Conservation (phyloP, 2,888 invertebrate genomes). For the Oconnorella tubifera region DNA sequence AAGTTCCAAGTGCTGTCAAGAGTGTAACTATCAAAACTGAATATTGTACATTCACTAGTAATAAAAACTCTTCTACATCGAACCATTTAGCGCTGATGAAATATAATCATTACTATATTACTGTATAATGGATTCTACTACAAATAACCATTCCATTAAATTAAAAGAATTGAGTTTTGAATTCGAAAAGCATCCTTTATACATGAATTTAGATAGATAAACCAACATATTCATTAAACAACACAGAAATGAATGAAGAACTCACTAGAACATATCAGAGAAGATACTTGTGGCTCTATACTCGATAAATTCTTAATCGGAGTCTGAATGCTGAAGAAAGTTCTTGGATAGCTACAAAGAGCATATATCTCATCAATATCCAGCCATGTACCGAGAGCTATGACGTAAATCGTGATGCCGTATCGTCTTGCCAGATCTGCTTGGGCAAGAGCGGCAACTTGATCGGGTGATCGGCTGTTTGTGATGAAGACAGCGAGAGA, state of each 20-base stretch:
- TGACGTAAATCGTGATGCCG: conserved; percentile 23
- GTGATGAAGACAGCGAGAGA: background rate
- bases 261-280: conserved; percentile 15
- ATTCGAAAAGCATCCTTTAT: no score
- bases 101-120: background rate
- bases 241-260: background rate
- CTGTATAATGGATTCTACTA: no score
- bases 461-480: conserved; percentile 1
- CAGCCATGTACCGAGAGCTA: conserved; percentile 29
- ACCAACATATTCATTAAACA: background rate
- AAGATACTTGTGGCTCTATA: background rate
- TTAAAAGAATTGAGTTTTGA: no score
- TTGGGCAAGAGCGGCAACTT: background rate
- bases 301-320: conserved; percentile 11
- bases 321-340: conserved; percentile 19
- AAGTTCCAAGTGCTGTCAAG: no score
- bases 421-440: conserved; percentile 1
- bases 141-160: no score
- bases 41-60: no score
- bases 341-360: conserved; percentile 28
- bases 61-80: no score
- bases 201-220: background rate
- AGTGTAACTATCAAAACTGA: no score
- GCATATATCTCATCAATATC: conserved; percentile 25
- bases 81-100: no score